Evolutionary conservation across 2,888 invertebrate species (phyloP).

Genomic region (Strigamia crassipes): DNA sequence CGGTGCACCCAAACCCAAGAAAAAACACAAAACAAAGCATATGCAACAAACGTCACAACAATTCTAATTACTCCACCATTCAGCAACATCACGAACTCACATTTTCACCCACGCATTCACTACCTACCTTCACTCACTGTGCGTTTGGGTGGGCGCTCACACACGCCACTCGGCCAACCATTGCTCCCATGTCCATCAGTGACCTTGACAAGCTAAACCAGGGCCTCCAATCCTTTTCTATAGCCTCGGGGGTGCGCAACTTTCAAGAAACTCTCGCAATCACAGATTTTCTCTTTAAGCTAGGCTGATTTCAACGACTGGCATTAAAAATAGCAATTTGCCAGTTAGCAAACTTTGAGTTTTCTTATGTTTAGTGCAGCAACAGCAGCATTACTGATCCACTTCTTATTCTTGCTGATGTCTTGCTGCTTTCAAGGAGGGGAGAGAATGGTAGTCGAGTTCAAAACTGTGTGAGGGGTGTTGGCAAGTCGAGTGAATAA

Average conservation of each 20-base stretch:
- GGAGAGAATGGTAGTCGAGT: background rate
- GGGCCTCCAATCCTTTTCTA: constrained; percentile 14
- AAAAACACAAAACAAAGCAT: background rate
- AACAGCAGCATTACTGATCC: background rate
- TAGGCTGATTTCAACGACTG: too few relatives aligned
- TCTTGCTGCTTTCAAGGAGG: background rate
- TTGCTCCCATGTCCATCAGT: constrained; percentile 39
- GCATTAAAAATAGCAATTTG: too few relatives aligned
- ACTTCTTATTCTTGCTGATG: constrained; percentile 16
- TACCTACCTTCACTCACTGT: constrained; percentile 26
- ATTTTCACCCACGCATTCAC: constrained; percentile 9
- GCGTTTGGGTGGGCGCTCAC: background rate
- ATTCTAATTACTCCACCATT: background rate
- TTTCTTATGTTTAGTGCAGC: background rate
- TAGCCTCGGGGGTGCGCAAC: background rate
- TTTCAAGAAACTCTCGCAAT: background rate
- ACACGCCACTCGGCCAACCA: constrained; percentile 19
- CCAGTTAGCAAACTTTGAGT: background rate
- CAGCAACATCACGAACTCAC: constrained; percentile 8
- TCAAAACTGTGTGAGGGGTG: background rate
- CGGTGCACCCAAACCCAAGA: background rate
- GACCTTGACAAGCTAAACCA: constrained; percentile 24
- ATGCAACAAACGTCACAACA: background rate
- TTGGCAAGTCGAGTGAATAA: constrained; percentile 1
- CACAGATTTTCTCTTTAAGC: background rate